Evolutionary conservation across 2,888 invertebrate species (phyloP), one percentile per base, ranked within the genome.

Genomic region (Prostheceraeus crozeri): DNA sequence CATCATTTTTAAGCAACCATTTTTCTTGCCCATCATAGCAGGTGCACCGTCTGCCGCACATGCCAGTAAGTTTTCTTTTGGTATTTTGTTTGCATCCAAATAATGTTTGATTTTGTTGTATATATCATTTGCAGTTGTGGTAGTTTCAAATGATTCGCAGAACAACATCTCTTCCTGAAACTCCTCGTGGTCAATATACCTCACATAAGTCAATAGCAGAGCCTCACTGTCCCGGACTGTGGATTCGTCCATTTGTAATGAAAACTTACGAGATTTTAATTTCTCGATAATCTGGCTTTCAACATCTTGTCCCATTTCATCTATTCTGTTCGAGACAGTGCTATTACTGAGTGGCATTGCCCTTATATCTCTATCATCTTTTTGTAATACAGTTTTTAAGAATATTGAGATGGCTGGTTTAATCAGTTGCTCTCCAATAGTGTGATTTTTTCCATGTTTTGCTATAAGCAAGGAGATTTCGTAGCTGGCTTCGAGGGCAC

Each of bases 1-100:
- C 48, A 57, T 51, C 45, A 60, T 45, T 57, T 60, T 60, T 57
- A 62, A 52, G 54, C 60, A 60, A 33, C 57, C 57, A 35, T 60
- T 57, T 30, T 57, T 60, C 35, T 60, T 52, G 27, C 52, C 35
- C 52, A 59, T 59, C 1, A 46, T 46, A 8, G 23, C 27, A 10
- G 48, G 48, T 25, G 48, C 48, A 46, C 3, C 48, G 27, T 46
- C 48, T 46, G 48, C 48, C 23, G 19, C 48, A 10, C 48, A 46
- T n/a, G 48, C 23, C 11, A 21, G 23, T n/a, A 46, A 25, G 25
- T 46, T 46, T 16, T 46, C 25, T 11, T 10, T 8, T 46, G 48
- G 48, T n/a, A 46, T 46, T 6, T 46, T 23, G 27, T 46, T 46
- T 16, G 27, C 48, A 46, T 46, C 14, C 27, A 46, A 10, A 23